Evolutionary conservation across 2,113 vertebrate species (phyloP).

Genomic region (Alligator sinensis): DNA sequence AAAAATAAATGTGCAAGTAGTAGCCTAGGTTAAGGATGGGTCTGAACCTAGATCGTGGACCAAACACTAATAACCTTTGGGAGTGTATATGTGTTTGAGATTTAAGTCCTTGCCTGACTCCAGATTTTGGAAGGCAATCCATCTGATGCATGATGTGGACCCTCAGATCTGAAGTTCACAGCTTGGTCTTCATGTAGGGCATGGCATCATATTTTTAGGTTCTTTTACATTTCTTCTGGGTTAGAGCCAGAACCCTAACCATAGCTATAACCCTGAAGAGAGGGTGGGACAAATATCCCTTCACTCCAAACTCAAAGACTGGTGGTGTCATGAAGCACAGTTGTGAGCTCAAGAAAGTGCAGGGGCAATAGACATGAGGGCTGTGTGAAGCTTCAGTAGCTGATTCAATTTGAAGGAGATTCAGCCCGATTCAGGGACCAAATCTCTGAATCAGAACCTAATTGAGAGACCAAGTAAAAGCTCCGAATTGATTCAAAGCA

Average conservation of each 20-base stretch:
- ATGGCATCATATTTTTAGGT: not conserved
- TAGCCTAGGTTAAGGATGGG: not conserved
- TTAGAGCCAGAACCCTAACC: not conserved
- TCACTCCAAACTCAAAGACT: no score
- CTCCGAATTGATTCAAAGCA: no score
- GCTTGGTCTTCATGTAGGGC: not conserved
- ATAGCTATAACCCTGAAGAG: not conserved
- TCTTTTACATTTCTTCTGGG: not conserved
- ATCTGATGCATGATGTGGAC: not conserved
- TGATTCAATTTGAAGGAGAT: no score
- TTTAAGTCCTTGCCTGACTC: not conserved
- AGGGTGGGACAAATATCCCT: not conserved
- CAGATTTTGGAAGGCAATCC: not conserved
- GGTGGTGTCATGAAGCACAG: not conserved
- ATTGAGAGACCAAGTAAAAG: no score
- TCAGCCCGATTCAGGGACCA: no score
- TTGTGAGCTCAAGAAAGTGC: not conserved
- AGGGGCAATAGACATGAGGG: not conserved
- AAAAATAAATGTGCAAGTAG: not conserved
- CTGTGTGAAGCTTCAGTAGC: not conserved
- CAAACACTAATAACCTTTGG: not conserved
- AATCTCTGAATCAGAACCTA: no score
- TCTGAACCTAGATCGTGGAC: rapidly evolving
- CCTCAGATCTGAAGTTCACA: not conserved
- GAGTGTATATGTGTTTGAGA: not conserved